Evolutionary conservation across 2,888 invertebrate genomes (phyloP).

Genomic region (Ctena decussata): DNA sequence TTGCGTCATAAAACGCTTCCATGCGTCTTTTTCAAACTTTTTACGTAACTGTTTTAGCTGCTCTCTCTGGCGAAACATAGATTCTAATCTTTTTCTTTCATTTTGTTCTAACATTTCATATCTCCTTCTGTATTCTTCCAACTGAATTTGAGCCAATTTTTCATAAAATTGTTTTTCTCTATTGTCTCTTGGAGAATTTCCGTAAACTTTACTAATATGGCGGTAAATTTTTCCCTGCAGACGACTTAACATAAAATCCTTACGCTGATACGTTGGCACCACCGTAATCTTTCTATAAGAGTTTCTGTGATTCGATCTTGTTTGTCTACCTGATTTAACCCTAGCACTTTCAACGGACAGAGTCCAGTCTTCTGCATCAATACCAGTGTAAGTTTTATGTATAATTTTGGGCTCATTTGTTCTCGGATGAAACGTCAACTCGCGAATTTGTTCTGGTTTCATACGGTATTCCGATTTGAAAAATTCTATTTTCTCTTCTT

Average conservation of each 20-base stretch:
- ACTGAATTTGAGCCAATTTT: slow-evolving; percentile 71
- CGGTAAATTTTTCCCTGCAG: slow-evolving; percentile 71
- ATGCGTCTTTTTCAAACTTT: slow-evolving; percentile 75
- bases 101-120: slow-evolving; percentile 61
- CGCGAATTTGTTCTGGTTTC: slow-evolving; percentile 60
- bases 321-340: slow-evolving; percentile 32
- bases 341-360: slow-evolving; percentile 28
- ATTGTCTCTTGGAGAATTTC: slow-evolving; percentile 52
- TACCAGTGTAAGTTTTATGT: slow-evolving; percentile 67
- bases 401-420: slow-evolving; percentile 61
- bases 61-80: slow-evolving; percentile 60
- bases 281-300: slow-evolving; percentile 35
- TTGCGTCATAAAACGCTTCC: slow-evolving; percentile 79
- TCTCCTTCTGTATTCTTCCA: slow-evolving; percentile 64
- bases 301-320: slow-evolving; percentile 21
- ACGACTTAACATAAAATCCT: slow-evolving; percentile 68
- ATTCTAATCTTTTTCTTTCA: slow-evolving; percentile 56
- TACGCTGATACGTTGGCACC: slow-evolving; percentile 52
- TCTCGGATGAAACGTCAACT: slow-evolving; percentile 66
- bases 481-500: slow-evolving; percentile 57
- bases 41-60: slow-evolving; percentile 70
- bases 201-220: slow-evolving; percentile 76
- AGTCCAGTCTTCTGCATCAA: slow-evolving; percentile 48
- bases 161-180: slow-evolving; percentile 74
- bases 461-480: slow-evolving; percentile 46